Evolutionary conservation across 92 coral and sea anemone species (phyloP), one percentile per base, ranked within the genome.

Genomic region (Plumapathes pennacea): DNA sequence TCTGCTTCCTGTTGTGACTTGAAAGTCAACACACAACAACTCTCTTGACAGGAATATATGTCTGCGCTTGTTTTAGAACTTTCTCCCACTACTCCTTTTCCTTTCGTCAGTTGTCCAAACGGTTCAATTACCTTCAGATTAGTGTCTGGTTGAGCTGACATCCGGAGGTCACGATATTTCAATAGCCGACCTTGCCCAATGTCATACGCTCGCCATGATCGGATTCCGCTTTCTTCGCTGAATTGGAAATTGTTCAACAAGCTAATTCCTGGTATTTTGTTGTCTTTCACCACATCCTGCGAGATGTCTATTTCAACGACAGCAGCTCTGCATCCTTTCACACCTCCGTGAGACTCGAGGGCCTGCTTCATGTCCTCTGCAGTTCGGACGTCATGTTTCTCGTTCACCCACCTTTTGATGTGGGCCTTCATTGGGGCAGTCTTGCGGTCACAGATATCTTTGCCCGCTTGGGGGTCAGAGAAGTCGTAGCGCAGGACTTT

Each of bases 371-470:
- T 60, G 49, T 71, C 69, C 22, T 50, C 33, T 10, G 78, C 69
- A n/a, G 70, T 50, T 2, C 29, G 38, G 13, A 71, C 78, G 21
- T 71, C 62, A 54, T 60, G 62, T 19, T 71, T 71, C 20, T 71
- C 70, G 39, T 71, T 71, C 25, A 71, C 69, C 50, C 67, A 71
- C 31, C 78, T 38, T 13, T 44, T 38, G 34, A 71, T 59, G 44
- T 70, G 69, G 12, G 70, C 69, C 39, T 60, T 71, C 70, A 60
- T 71, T 9, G 78, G 52, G 7, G 78, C 78, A 5, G 54, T 71
- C 51, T 71, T 71, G 1, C 70, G 12, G 42, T 71, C 70, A 39
- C 70, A 71, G 8, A 71, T 71, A 24, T 71, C 62, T n/a, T 60
- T 71, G 15, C 68, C 68, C 2, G 77, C 46, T 19, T 69, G 58